Conservation (phyloP, 2,797 vertebrate genomes). For the Sebastes elongatus region DNA sequence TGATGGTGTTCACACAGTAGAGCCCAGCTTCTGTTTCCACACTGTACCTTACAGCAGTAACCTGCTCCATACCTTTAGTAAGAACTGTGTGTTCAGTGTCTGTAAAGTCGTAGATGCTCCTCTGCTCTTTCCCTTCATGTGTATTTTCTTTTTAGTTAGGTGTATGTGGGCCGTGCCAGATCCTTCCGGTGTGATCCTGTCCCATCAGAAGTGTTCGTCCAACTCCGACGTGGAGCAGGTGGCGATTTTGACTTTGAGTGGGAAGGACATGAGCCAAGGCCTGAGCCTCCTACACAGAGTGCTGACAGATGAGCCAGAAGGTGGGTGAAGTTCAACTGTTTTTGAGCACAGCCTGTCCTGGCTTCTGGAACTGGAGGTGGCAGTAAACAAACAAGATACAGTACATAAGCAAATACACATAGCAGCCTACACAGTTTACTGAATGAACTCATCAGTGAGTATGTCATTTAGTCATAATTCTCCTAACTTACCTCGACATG, state of each 20-base stretch:
- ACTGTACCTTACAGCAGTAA: slow-evolving; percentile 56
- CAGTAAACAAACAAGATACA: slow-evolving; percentile 23
- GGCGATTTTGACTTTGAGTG: slow-evolving; percentile 74
- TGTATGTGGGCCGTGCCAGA: slow-evolving; percentile 74
- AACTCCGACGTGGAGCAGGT: slow-evolving; percentile 75
- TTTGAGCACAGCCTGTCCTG: slow-evolving; percentile 7
- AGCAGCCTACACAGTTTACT: not conserved
- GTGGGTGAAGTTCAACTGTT: slow-evolving; percentile 32
- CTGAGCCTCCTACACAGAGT: slow-evolving; percentile 71
- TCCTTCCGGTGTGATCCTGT: slow-evolving; percentile 60
- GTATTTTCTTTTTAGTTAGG: slow-evolving; percentile 63
- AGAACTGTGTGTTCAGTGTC: not conserved
- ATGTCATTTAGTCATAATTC: not conserved
- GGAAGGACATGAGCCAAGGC: slow-evolving; percentile 67
- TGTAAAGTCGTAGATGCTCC: not conserved
- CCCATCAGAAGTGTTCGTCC: slow-evolving; percentile 33
- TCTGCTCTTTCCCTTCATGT: not conserved
- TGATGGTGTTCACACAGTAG: not conserved
- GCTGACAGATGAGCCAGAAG: slow-evolving; percentile 56
- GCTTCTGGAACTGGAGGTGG: not conserved
- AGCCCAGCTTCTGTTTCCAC: slow-evolving; percentile 67
- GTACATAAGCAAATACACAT: not conserved
- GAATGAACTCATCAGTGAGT: not conserved
- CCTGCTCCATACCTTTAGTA: slow-evolving; percentile 70
- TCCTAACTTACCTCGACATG: not conserved